Conservation (phyloP, 37 sponge, comb jelly and placozoan genomes). For the Chondrosia reniformis region DNA sequence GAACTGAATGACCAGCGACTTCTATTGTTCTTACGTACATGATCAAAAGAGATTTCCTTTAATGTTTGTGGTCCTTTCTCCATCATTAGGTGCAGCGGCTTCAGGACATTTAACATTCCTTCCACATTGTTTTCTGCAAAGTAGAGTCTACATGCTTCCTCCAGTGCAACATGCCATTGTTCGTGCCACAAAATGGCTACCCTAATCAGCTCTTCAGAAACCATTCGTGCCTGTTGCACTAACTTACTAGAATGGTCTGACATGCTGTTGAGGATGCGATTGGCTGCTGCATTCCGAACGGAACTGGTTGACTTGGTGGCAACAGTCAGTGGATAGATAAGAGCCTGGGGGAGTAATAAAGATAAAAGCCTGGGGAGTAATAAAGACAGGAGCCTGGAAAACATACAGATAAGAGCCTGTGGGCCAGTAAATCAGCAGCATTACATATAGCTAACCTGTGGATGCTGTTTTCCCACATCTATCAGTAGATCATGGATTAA, state of each 20-base stretch:
- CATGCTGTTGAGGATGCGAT: conserved; percentile 78
- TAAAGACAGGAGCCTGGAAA: background rate
- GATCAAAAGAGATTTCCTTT: conserved; percentile 86
- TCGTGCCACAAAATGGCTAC: conserved; percentile 99
- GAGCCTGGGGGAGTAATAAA: conserved; percentile 66
- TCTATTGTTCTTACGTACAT: conserved; percentile 32
- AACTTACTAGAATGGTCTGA: conserved; percentile 81
- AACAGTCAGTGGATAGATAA: conserved; percentile 97
- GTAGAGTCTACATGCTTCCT: conserved; percentile 87
- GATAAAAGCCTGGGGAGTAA: background rate
- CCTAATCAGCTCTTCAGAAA: conserved; percentile 93
- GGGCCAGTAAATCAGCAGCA: conserved; percentile 1
- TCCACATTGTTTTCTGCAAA: conserved; percentile 91
- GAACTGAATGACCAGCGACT: background rate
- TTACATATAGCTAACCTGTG: conserved; percentile 83
- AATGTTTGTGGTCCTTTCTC: conserved; percentile 84
- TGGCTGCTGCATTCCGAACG: conserved; percentile 73
- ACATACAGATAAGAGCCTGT: background rate
- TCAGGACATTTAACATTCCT: conserved; percentile 87
- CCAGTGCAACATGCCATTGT: conserved; percentile 97
- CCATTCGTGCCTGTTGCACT: conserved; percentile 92
- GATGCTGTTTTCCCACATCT: conserved; percentile 93
- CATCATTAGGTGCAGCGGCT: conserved; percentile 85
- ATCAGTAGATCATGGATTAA: conserved; percentile 90
- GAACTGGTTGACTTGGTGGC: conserved; percentile 74